Conservation (phyloP, 2,888 invertebrate genomes). For the Xestia rhomboidea region DNA sequence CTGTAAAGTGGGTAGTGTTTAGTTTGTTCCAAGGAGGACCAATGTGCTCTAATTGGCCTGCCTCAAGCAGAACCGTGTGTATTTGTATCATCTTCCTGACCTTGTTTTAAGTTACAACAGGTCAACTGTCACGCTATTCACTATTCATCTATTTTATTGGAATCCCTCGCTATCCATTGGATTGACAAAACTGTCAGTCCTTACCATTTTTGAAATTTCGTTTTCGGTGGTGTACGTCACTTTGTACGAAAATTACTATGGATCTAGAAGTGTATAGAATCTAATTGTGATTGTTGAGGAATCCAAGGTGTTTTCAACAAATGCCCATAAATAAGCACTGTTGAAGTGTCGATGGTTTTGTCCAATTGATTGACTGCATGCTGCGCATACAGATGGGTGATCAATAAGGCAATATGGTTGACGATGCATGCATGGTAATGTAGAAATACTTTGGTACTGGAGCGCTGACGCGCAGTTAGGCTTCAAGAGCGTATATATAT, state of each 20-base stretch:
- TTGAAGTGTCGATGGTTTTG: constrained; percentile 15
- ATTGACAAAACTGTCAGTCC: background rate
- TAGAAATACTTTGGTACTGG: constrained; percentile 32
- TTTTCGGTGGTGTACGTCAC: background rate
- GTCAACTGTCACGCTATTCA: too few relatives aligned
- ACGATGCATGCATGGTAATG: background rate
- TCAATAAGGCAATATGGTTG: constrained; percentile 9
- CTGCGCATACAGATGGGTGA: constrained; percentile 45
- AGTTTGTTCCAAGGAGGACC: background rate
- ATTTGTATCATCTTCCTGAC: background rate
- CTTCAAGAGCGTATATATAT: too few relatives aligned
- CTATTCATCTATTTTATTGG: background rate
- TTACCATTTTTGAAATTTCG: background rate
- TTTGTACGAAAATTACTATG: background rate
- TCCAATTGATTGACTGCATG: constrained; percentile 25
- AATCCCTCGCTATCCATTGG: background rate
- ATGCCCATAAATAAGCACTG: constrained; percentile 20
- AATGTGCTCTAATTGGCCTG: background rate
- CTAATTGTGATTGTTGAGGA: background rate
- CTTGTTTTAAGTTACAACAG: background rate
- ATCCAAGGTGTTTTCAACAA: constrained; percentile 10
- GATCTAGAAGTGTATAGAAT: background rate
- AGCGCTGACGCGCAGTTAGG: background rate
- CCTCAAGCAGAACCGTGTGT: background rate
- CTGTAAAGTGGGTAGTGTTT: background rate